Base-by-base conservation (phyloP, 1,140 invertebrate genomes). In the Protaetia brevitarsis region DNA sequence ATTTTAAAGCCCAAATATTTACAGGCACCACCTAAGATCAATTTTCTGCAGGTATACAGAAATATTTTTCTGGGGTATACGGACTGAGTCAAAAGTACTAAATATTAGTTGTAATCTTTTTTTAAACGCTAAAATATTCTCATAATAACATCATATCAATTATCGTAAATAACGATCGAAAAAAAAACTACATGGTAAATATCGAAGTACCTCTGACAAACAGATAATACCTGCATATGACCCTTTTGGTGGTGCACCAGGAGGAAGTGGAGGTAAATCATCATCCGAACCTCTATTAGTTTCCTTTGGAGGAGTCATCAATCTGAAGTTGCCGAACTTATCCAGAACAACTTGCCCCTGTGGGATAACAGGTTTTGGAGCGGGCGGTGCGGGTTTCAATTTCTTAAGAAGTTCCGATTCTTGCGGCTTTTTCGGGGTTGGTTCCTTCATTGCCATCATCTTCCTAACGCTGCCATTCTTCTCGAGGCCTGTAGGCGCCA, bases 321-420 rank as follows among this genome's bases (percentile, higher is more conserved):
- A 70, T 0, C 86, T 82, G 76, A 88, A 83, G 62, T 86, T 83
- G 2, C 87, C 87, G 69, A 89, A 86, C 77, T 88, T 88, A 75
- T 88, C 87, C 67, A 88, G 77, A 26, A 87, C 86, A 45, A 82
- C 76, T 31, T 82, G 80, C 19, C 77, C 77, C 36, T 73, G 72
- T 27, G 66, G 73, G 31, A 78, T 74, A 58, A 75, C 67, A 3
- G 76, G 74, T 34, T 75, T 74, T 37, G 72, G 66, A 2, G 74
- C 72, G 21, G 68, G 29, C 19, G 69, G 59, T 7, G 64, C 19
- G 4, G 62, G 59, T 30, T 66, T 67, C 28, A 66, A 37, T 65
- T 73, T 74, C 58, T 72, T 72, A 10, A 64, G n/a, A 13, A 45
- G 26, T 19, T 36, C 29, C 23, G 37, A 41, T 51, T 66, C 59